phyloP scores from a whole-genome alignment of 2,113 vertebrate genomes.

The Pristiophorus japonicus region DNA sequence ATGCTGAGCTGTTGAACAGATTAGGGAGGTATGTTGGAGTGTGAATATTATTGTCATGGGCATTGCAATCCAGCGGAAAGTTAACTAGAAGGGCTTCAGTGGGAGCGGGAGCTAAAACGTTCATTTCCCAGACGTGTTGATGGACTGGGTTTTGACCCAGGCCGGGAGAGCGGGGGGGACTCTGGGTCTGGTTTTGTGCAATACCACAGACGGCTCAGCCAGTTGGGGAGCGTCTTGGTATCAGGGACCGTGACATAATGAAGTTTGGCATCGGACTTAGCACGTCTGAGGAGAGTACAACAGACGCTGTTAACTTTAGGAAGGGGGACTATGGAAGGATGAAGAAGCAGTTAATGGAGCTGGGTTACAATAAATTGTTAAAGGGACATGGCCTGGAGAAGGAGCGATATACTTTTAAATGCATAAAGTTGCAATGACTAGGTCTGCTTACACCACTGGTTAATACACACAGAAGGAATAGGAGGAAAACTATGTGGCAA shows the following conservation, averaged over 20 bases:
- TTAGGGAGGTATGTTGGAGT: background rate
- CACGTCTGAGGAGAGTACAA: background rate
- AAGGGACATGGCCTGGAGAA: background rate
- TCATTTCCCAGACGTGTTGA: background rate
- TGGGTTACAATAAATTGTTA: background rate
- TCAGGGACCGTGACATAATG: background rate
- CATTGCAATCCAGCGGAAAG: background rate
- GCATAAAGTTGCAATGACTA: background rate
- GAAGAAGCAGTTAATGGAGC: background rate
- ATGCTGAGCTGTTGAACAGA: background rate
- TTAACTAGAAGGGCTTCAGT: background rate
- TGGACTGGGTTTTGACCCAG: background rate
- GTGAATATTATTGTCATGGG: background rate
- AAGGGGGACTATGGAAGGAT: too few relatives aligned
- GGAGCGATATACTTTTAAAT: background rate
- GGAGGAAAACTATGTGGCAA: background rate
- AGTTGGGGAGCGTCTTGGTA: background rate
- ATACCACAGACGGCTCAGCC: background rate
- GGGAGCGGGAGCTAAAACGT: background rate
- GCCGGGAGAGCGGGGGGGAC: background rate
- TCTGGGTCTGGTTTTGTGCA: background rate
- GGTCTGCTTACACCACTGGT: background rate
- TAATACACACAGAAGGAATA: background rate
- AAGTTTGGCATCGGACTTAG: background rate
- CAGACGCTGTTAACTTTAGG: background rate